A percentile compares a stretch with the other conserved stretches of the same genome.
phyloP scores from a whole-genome alignment of 2,888 invertebrate genomes.

The Hololepta plana region DNA sequence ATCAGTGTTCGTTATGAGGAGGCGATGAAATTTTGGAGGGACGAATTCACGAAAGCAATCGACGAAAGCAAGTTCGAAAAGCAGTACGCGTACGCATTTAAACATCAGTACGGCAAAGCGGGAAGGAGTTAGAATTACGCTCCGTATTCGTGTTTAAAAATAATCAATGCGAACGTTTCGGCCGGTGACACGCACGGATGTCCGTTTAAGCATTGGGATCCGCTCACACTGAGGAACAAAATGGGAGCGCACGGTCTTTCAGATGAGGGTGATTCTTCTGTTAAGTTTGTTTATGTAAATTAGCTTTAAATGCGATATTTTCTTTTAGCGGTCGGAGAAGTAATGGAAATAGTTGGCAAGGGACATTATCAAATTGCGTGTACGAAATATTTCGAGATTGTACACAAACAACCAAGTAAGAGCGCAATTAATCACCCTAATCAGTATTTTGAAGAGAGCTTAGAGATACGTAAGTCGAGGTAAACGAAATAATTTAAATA shows the following conservation, averaged over 20 bases:
- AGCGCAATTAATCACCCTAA: slow-evolving; percentile 77
- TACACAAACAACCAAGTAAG: slow-evolving; percentile 41
- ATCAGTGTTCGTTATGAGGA: slow-evolving; percentile 86
- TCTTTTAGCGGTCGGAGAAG: slow-evolving; percentile 45
- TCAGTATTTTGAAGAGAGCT: slow-evolving; percentile 74
- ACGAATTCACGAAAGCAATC: slow-evolving; percentile 74
- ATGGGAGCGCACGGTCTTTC: slow-evolving; percentile 40
- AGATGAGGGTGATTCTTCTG: background rate
- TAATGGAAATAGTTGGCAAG: slow-evolving; percentile 50
- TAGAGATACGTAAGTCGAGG: no score
- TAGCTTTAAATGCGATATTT: no score
- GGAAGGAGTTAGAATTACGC: slow-evolving; percentile 79
- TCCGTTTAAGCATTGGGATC: slow-evolving; percentile 74
- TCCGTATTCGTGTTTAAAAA: slow-evolving; percentile 81
- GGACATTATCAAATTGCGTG: slow-evolving; percentile 84
- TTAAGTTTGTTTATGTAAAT: background rate
- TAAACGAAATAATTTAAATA: no score
- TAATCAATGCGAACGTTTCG: slow-evolving; percentile 59
- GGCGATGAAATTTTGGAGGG: slow-evolving; percentile 75
- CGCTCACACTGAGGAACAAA: slow-evolving; percentile 48
- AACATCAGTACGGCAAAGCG: slow-evolving; percentile 91
- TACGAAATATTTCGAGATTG: slow-evolving; percentile 64
- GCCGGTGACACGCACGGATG: slow-evolving; percentile 85
- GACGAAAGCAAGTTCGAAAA: slow-evolving; percentile 85
- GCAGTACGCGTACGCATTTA: slow-evolving; percentile 74